phyloP scores from a whole-genome alignment of 2,797 vertebrate genomes.

The Valencia hispanica region DNA sequence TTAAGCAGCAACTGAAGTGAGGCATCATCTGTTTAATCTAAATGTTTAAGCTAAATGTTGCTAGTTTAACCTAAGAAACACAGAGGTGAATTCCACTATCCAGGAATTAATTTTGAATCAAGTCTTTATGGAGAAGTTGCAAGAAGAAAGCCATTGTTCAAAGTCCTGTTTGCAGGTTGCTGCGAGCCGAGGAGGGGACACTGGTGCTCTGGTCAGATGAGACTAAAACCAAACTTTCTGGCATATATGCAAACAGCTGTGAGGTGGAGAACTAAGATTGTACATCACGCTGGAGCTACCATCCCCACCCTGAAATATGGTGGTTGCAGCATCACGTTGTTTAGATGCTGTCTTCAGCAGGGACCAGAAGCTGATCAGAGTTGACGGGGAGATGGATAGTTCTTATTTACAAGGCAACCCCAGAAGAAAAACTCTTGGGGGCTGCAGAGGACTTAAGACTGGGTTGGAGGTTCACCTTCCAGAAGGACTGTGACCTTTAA shows the following conservation, averaged over 20 bases:
- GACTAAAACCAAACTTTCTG: not conserved
- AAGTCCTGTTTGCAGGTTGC: no score
- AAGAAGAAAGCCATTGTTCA: not conserved
- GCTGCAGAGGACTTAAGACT: not conserved
- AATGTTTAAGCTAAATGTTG: no score
- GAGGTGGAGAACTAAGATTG: not conserved
- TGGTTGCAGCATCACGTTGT: not conserved
- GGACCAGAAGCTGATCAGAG: not conserved
- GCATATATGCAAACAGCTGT: not conserved
- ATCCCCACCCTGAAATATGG: not conserved
- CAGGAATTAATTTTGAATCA: no score
- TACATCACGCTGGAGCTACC: not conserved
- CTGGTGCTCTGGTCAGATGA: not conserved
- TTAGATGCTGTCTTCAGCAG: not conserved
- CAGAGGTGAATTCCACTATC: not conserved
- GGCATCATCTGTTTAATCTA: not conserved
- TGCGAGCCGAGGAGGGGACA: no score
- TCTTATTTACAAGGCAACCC: not conserved
- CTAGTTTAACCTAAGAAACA: not conserved
- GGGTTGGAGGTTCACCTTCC: not conserved
- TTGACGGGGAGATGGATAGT: not conserved
- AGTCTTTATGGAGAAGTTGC: not conserved
- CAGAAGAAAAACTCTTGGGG: not conserved
- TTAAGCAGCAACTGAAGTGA: not conserved
- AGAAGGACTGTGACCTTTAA: not conserved